A percentile compares a stretch with the other conserved stretches of the same genome.
Conservation (phyloP, 1,140 invertebrate species). For the Radopholus similis region DNA sequence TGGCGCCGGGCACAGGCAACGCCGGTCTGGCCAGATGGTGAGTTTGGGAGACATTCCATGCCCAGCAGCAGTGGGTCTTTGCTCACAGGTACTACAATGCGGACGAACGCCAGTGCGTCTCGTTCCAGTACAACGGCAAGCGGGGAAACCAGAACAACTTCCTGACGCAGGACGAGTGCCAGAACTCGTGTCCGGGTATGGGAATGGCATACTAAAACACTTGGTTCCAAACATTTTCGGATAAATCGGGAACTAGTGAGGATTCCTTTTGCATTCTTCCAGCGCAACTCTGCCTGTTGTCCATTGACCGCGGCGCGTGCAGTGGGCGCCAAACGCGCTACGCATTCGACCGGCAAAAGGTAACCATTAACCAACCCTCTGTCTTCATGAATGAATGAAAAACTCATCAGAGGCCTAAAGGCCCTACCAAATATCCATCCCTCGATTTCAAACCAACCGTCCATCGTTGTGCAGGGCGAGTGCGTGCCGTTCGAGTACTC, state of each 20-base stretch:
- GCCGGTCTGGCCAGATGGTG: slow-evolving; percentile 47
- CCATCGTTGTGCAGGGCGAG: slow-evolving; percentile 38
- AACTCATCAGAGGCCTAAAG: too few species aligned
- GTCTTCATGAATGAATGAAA: too few species aligned
- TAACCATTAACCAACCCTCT: too few species aligned
- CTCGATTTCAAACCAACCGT: not conserved
- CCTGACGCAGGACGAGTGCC: slow-evolving; percentile 75
- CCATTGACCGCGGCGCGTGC: slow-evolving; percentile 55
- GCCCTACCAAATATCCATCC: too few species aligned
- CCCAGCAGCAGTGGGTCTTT: not conserved
- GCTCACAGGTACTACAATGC: slow-evolving; percentile 69
- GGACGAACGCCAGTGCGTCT: slow-evolving; percentile 68
- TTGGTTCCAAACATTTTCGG: not conserved
- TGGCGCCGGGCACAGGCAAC: slow-evolving; percentile 59
- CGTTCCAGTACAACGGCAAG: slow-evolving; percentile 79
- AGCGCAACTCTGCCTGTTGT: slow-evolving; percentile 56
- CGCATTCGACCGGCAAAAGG: slow-evolving; percentile 55
- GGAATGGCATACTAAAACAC: slow-evolving; percentile 29
- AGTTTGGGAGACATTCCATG: not conserved
- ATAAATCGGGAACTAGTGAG: not conserved
- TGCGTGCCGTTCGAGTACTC: slow-evolving; percentile 58
- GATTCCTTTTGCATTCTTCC: slow-evolving; percentile 30
- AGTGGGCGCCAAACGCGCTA: slow-evolving; percentile 53
- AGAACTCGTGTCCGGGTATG: slow-evolving; percentile 68
- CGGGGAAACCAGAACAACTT: slow-evolving; percentile 79